phyloP scores from a whole-genome alignment of 2,797 vertebrate genomes.

The Carcharodon carcharias region DNA sequence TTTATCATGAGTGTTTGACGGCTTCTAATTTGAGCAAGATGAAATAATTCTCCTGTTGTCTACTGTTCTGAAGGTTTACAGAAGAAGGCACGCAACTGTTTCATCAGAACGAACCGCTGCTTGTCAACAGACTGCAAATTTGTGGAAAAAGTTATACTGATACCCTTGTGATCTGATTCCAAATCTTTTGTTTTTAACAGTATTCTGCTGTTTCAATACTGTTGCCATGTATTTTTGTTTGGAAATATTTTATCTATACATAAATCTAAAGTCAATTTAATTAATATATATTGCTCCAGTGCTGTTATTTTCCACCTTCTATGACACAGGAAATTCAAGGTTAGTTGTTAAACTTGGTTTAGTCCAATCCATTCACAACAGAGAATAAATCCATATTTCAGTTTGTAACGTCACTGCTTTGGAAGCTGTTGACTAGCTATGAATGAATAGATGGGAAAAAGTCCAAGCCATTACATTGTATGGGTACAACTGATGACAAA shows the following conservation, averaged over 20 bases:
- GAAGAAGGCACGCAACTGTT: too few relatives aligned
- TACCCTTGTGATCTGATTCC: neutral
- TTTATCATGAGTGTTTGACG: neutral
- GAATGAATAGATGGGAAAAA: neutral
- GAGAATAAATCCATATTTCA: neutral
- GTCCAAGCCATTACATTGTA: neutral
- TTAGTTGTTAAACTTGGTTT: too few relatives aligned
- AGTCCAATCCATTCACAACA: too few relatives aligned
- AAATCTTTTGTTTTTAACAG: neutral
- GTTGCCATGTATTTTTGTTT: neutral
- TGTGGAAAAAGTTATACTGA: neutral
- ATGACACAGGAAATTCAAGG: too few relatives aligned
- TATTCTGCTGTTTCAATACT: neutral
- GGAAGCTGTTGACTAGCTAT: neutral
- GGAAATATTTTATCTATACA: neutral
- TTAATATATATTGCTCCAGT: neutral
- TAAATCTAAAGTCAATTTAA: neutral
- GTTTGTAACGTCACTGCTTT: neutral
- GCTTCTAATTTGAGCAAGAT: neutral
- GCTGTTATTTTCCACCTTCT: neutral
- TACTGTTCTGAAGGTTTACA: neutral
- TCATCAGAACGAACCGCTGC: neutral
- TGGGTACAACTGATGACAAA: neutral
- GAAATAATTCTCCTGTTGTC: neutral
- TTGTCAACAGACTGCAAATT: neutral